Evolutionary conservation across 92 coral and sea anemone species (phyloP).

Genomic region (Phenganax stokvisi): DNA sequence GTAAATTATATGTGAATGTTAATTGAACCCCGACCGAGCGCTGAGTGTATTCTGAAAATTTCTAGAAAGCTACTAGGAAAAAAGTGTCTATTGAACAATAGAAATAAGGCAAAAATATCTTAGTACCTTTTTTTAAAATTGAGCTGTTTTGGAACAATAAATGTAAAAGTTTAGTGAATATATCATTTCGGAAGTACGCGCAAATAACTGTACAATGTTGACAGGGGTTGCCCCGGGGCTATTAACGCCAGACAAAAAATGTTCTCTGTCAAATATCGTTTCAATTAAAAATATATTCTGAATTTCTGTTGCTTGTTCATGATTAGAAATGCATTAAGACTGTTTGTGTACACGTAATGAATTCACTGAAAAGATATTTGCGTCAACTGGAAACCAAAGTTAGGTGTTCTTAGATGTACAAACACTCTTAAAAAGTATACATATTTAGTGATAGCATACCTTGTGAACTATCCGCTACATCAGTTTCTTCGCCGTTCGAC

Average conservation of each 20-base stretch:
- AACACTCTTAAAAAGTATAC: too few species aligned
- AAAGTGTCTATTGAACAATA: neutral
- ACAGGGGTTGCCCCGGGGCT: slow-evolving; percentile 29
- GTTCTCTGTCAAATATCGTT: slow-evolving; percentile 11
- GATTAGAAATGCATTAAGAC: slow-evolving; percentile 18
- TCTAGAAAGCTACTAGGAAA: too few species aligned
- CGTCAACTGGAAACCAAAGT: neutral
- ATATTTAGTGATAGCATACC: neutral
- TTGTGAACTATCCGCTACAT: neutral
- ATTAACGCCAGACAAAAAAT: slow-evolving; percentile 12
- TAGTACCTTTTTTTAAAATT: neutral
- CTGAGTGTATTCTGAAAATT: too few species aligned
- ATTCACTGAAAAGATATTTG: neutral
- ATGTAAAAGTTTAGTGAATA: too few species aligned
- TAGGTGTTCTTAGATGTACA: too few species aligned
- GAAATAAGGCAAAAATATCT: neutral
- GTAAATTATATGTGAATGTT: neutral
- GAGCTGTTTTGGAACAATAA: neutral
- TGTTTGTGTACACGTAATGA: slow-evolving; percentile 9
- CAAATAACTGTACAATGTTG: neutral
- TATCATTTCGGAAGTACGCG: too few species aligned
- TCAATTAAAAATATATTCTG: slow-evolving; percentile 22
- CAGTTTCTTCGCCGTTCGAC: neutral
- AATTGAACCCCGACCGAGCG: slow-evolving; percentile 5
- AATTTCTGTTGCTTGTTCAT: slow-evolving; percentile 4